Evolutionary conservation across 2,797 vertebrate genomes (phyloP), one percentile per base, ranked within the genome.

Genomic region (Lophius americanus): DNA sequence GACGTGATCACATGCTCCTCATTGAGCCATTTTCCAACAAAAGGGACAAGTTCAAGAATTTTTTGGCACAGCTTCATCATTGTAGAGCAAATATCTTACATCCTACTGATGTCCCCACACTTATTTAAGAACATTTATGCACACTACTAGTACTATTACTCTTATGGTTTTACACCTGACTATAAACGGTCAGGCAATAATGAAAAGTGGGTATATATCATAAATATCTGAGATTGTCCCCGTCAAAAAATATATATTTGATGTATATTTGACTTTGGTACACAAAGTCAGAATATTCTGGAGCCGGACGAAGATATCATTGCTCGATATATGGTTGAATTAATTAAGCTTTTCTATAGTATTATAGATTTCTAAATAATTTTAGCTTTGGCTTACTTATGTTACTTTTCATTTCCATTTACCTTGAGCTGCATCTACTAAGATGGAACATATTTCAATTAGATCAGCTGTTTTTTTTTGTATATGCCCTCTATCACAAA

Each of bases 401-500:
- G 5, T 42, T 8, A 46, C 3, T 12, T 47, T n/a, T 47, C 10
- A n/a, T 47, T 7, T n/a, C 14, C 3, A 4, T n/a, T 47, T n/a
- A 14, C 6, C 6, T 47, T 47, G 5, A 5, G 5, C 5, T 47
- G 6, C 2, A 1, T n/a, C 7, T 47, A n/a, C 6, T 23, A 47
- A 5, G 5, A 47, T 47, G 3, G n/a, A 23, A 23, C 7, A 32
- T 7, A 33, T 8, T 9, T 10, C 49, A 43, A 23, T 1, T 43
- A 10, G 4, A 33, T 51, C 49, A 4, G 14, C 3, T 51, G 14
- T 51, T 8, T 14, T 33, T 51, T 7, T 13, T 13, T 46, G 4
- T 58, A 9, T 43, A 37, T 9, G 12, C 6, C 4, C 32, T 56
- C 56, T 66, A 60, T 81, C 78, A n/a, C n/a, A n/a, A n/a, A n/a